Evolutionary conservation across 23 tunicate species (phyloP), one percentile per base, ranked within the genome.

Genomic region (Diplosoma virens): DNA sequence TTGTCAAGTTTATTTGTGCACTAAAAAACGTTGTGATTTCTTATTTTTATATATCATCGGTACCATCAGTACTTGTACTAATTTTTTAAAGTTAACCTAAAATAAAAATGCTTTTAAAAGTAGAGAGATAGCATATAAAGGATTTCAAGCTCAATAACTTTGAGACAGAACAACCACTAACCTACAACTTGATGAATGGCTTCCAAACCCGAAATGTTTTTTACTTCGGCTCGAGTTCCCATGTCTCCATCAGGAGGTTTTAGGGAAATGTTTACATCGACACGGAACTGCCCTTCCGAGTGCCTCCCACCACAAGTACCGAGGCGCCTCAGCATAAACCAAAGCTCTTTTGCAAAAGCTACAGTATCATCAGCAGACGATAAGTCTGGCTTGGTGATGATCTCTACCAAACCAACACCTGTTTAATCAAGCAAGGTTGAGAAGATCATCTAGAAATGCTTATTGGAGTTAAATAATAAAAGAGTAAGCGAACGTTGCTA

Each of bases 341-440:
- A 74, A 17, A 92, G 77, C 28, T 92, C 97, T 30, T 64, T 27
- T 1, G 85, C 81, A 81, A 92, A 92, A 4, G 92, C 75, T 18
- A 81, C 66, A 33, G 87, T 79, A 45, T 92, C 97, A 18, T 81
- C 77, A 3, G 87, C 84, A 54, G 77, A 37, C n/a, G 47, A 7
- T 9, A 92, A 74, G 32, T 69, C 91, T 20, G 97, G 92, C 1
- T 63, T 45, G 3, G 97, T 92, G 17, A 92, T 92, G 32, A 92
- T 92, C 60, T 92, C 97, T 79, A 92, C 71, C 35, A 92, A 52
- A 3, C 97, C 97, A 29, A 85, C 92, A 35, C 86, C 97, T 90
- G 54, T 3, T n/a, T n/a, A n/a, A n/a, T n/a, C n/a, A n/a, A n/a
- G n/a, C n/a, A n/a, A n/a, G n/a, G n/a, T n/a, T n/a, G n/a, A n/a